Conservation (phyloP, 2,888 invertebrate genomes). For the Apocheima hispidaria region DNA sequence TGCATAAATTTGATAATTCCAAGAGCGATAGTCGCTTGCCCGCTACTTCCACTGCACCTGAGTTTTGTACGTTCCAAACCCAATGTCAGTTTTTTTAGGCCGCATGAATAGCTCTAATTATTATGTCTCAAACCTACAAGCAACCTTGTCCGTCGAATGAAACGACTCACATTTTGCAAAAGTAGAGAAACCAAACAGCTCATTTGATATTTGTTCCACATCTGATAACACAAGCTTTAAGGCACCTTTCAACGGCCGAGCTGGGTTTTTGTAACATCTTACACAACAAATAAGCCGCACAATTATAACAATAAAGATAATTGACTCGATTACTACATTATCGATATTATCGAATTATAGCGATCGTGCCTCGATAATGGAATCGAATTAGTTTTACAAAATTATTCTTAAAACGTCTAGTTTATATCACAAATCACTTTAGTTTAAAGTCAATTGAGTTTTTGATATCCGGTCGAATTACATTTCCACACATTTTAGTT, state of each 20-base stretch:
- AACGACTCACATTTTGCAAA: neutral
- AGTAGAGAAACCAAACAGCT: conserved; percentile 4
- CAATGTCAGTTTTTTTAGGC: too few species aligned
- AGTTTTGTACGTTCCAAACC: too few species aligned
- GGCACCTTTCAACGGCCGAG: conserved; percentile 14
- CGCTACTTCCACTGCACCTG: too few species aligned
- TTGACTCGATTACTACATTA: conserved; percentile 44
- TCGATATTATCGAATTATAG: conserved; percentile 47
- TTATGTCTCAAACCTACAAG: too few species aligned
- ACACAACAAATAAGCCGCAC: conserved; percentile 42
- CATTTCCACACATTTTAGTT: neutral
- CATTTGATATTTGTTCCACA: conserved; percentile 19
- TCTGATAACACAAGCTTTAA: conserved; percentile 21
- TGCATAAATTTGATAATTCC: too few species aligned
- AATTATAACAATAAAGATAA: conserved; percentile 47
- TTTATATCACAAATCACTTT: neutral
- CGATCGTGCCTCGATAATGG: conserved; percentile 37
- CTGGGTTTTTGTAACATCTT: conserved; percentile 36
- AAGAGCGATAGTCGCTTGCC: too few species aligned
- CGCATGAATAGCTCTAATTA: too few species aligned
- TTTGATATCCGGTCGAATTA: neutral
- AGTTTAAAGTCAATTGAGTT: neutral
- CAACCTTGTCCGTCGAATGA: too few species aligned
- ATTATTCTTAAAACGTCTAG: conserved; percentile 20
- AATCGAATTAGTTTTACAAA: conserved; percentile 28